Evolutionary conservation across 2,113 vertebrate species (phyloP), one percentile per base, ranked within the genome.

Genomic region (Anolis sagrei): DNA sequence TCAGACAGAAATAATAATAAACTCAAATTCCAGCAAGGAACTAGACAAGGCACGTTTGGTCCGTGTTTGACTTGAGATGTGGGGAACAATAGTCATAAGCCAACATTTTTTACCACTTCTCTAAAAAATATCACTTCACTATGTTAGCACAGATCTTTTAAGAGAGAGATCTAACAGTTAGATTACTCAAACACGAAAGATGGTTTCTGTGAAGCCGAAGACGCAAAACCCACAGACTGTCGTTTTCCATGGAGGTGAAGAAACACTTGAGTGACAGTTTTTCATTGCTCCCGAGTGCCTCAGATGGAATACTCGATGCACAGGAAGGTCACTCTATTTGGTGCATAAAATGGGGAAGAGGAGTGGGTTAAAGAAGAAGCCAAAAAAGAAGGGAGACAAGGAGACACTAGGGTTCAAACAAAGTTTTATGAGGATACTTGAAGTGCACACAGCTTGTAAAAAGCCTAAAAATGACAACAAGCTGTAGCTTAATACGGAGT

Each of bases 401-500:
- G 68, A 83, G 39, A 89, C 39, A 8, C 44, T 61, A 87, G 25
- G 84, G 92, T 94, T 94, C 92, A 93, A 70, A 84, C 51, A 64
- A 85, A 93, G 93, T 91, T 95, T 93, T 94, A 94, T 83, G 91
- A 92, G 89, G 86, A 88, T 88, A 61, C 69, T 19, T 79, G 81
- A 87, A 92, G 91, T 88, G 89, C 90, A 85, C 82, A 91, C 87
- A 88, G 87, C 76, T 90, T 88, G 87, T 92, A 90, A 92, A 90
- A 77, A 72, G 83, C 77, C 76, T 7, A 19, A 48, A 13, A 5
- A 85, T 68, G 81, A 89, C 66, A 87, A 81, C 87, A 85, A 89
- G 70, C 82, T 85, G 86, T 69, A 0, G 8, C 5, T 3, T n/a
- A 81, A 84, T 25, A 78, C 74, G 0, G 85, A 7, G 87, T 84